phyloP scores from a whole-genome alignment of 2,113 vertebrate species.

The Struthio camelus region DNA sequence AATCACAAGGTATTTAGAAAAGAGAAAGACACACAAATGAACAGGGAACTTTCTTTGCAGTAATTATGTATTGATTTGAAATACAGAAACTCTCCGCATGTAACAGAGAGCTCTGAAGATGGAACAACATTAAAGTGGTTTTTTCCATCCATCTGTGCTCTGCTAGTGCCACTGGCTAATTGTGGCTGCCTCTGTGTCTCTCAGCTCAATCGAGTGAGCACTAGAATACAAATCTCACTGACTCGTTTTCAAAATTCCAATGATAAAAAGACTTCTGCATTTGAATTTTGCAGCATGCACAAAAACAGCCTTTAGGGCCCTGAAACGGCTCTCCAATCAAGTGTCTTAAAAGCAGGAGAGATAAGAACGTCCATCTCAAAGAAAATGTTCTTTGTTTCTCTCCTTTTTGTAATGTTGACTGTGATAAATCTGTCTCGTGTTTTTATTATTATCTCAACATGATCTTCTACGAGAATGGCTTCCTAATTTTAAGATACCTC shows the following conservation, averaged over 20 bases:
- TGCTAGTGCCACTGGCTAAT: background rate
- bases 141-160: background rate
- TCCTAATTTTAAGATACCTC: background rate
- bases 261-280: background rate
- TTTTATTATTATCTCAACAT: background rate
- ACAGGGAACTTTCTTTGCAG: background rate
- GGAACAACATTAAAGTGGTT: background rate
- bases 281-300: background rate
- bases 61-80: background rate
- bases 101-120: background rate
- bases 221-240: background rate
- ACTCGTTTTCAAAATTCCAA: background rate
- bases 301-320: background rate
- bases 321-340: background rate
- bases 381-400: background rate
- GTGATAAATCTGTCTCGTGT: background rate
- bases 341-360: background rate
- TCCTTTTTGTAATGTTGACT: background rate
- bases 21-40: background rate
- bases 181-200: background rate
- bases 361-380: background rate
- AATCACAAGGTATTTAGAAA: background rate
- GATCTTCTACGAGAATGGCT: background rate
- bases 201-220: background rate
- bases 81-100: background rate